phyloP scores from a whole-genome alignment of 2,113 vertebrate species.

The Ursus arctos region DNA sequence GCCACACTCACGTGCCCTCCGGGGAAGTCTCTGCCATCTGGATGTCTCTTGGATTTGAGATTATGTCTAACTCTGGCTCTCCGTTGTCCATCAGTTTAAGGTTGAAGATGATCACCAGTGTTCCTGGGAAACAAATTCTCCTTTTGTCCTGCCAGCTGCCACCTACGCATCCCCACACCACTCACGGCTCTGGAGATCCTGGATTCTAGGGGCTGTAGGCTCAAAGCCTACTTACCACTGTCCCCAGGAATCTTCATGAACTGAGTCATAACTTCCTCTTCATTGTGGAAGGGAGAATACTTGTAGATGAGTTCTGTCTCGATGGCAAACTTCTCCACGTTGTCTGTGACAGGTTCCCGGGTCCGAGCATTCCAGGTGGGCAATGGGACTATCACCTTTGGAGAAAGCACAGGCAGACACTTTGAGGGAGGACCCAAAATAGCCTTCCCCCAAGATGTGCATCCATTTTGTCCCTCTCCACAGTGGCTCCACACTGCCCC shows the following conservation, averaged over 20 bases:
- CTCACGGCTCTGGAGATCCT: not conserved
- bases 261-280: slow-evolving; percentile 95
- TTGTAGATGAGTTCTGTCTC: slow-evolving; percentile 98
- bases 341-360: slow-evolving; percentile 92
- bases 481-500: not conserved
- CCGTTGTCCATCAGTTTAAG: slow-evolving; percentile 98
- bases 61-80: slow-evolving; percentile 96
- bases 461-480: not conserved
- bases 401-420: not conserved
- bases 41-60: slow-evolving; percentile 96
- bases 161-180: not conserved
- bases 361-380: slow-evolving; percentile 94
- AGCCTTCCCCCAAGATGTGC: not conserved
- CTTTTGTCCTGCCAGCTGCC: not conserved
- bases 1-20: slow-evolving; percentile 95
- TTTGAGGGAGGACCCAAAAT: not conserved
- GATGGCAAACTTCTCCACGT: slow-evolving; percentile 96
- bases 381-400: slow-evolving; percentile 96
- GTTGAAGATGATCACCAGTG: slow-evolving; percentile 97
- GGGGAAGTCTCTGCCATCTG: slow-evolving; percentile 95
- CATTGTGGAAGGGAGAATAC: slow-evolving; percentile 97
- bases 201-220: not conserved
- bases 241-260: slow-evolving; percentile 95
- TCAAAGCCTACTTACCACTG: slow-evolving; percentile 89
- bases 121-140: slow-evolving; percentile 89